Base-by-base conservation (phyloP, 2,888 invertebrate species). In the Netelia melanura region DNA sequence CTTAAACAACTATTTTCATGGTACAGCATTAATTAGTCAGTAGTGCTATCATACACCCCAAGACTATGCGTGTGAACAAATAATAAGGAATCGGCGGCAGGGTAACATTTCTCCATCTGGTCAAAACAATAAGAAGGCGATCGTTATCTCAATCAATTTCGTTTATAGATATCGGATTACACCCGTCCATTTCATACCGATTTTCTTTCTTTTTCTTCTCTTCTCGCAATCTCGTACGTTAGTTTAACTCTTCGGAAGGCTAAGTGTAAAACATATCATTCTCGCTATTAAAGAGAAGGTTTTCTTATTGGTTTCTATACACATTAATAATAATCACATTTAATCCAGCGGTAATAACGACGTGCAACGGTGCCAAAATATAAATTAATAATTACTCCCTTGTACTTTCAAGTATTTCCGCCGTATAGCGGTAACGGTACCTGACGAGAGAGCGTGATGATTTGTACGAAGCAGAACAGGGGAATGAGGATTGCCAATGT, bases 251-350 rank as follows among this genome's bases (percentile, higher is more conserved):
- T 5, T 48, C 14, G 11, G 8, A 48, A 48, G 14, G 14, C 10
- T 14, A 68, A 52, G 80, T 80, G 84, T 71, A 80, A 80, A 83
- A 83, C 78, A 74, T 82, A 70, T 65, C 14, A 72, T 70, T 68
- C 58, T 56, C 25, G 65, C 68, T 74, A 79, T 68, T 74, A 25
- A 68, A 70, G 54, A 48, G 38, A 56, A 23, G 56, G 21, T 17
- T n/a, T 72, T 43, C 17, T 78, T 44, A 65, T 38, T 67, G 21
- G 25, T 62, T 52, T 71, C 68, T 81, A 77, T 71, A 84, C 72
- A 81, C 68, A 81, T 67, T 54, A 58, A 38, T 38, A 48, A 75
- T 70, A 75, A 81, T 38, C 48, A 54, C 17, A 43, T 64, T 52
- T 74, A 9, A 76, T 44, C 54, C 23, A 48, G 62, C 72, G n/a